Percentiles rank a stretch among this genome's conserved stretches.
Evolutionary conservation across 2,888 invertebrate genomes (phyloP).

Genomic region (Hermaeophaga mercurialis): DNA sequence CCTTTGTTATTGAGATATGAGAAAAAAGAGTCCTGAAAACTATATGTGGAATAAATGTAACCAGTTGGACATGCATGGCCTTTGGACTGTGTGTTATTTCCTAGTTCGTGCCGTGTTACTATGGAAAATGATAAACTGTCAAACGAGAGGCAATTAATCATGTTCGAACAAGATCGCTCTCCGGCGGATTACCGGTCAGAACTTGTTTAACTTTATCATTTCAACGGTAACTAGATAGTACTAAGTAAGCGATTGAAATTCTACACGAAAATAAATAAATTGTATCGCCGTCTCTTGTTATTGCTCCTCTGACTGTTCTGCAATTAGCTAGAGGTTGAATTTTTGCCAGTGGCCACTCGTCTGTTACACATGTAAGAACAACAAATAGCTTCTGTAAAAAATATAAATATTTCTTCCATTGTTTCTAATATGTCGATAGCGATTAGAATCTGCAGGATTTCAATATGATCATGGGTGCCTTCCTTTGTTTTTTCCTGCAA

Average conservation of each 20-base stretch:
- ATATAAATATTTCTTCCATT: too few species aligned
- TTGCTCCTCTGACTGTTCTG: neutral
- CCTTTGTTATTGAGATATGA: too few species aligned
- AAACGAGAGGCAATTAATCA: slow-evolving; percentile 36
- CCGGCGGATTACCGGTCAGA: slow-evolving; percentile 19
- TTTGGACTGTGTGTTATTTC: neutral
- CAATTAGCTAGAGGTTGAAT: neutral
- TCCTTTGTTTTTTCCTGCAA: too few species aligned
- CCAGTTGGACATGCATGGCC: neutral
- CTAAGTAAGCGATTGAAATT: slow-evolving; percentile 27
- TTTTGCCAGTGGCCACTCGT: neutral
- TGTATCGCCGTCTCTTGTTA: neutral
- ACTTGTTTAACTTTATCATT: slow-evolving; percentile 35
- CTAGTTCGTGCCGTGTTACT: neutral
- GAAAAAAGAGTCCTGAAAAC: too few species aligned
- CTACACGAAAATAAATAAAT: slow-evolving; percentile 20
- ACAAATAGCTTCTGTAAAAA: too few species aligned
- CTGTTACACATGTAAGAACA: too few species aligned
- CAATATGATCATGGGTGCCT: too few species aligned
- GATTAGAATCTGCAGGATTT: too few species aligned
- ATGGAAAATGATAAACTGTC: neutral
- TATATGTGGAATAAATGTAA: too few species aligned
- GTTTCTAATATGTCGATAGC: too few species aligned
- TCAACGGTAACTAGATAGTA: slow-evolving; percentile 34
- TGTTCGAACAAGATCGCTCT: slow-evolving; percentile 21